Conservation (phyloP, 1,140 invertebrate species). For the Apocrypta bakeri region DNA sequence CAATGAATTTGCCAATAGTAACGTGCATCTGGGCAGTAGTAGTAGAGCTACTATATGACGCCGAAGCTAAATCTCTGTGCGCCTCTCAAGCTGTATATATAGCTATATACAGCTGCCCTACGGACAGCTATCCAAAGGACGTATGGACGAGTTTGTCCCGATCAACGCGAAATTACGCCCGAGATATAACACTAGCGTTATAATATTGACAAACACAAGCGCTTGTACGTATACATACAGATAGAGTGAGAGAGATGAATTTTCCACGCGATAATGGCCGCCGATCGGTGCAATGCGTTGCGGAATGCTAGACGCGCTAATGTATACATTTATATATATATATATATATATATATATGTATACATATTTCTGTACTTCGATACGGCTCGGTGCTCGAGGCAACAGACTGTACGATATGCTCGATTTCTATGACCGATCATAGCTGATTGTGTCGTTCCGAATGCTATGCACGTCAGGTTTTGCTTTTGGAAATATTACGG, state of each 20-base stretch:
- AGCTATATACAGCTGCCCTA: no score
- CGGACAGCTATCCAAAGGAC: not conserved
- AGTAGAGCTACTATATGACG: not conserved
- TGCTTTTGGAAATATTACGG: no score
- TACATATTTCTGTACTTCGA: not conserved
- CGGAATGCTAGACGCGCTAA: not conserved
- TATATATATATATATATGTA: not conserved
- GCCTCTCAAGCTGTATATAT: no score
- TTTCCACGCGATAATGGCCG: not conserved
- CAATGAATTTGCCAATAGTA: no score
- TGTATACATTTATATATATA: not conserved
- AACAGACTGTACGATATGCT: not conserved
- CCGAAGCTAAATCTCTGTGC: slow-evolving; percentile 8
- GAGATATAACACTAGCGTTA: not conserved
- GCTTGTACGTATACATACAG: not conserved
- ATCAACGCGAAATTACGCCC: not conserved
- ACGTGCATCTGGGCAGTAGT: no score
- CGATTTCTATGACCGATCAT: no score
- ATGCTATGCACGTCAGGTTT: no score
- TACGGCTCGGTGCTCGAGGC: not conserved
- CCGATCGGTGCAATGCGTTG: not conserved
- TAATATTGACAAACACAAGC: not conserved
- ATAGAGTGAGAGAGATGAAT: not conserved
- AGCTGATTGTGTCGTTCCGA: no score
- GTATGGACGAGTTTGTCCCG: not conserved